Evolutionary conservation across 53 echinoderm and acorn worm genomes (phyloP).

Genomic region (Holothuria leucospilota): DNA sequence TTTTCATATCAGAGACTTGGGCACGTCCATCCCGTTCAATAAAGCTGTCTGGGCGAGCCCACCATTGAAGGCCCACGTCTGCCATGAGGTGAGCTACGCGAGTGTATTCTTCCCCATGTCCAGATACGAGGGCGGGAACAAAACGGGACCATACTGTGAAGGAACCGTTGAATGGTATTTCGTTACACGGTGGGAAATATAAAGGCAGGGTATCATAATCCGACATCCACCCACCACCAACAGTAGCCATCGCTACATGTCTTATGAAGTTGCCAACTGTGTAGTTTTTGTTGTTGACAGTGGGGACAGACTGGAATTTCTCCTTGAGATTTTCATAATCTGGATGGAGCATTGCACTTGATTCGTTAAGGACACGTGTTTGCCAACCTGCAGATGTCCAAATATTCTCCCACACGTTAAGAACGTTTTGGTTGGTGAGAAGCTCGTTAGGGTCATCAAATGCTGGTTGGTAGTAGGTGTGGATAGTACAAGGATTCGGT

Average conservation of each 20-base stretch:
- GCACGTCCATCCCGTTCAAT: too few relatives aligned
- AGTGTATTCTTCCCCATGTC: background rate
- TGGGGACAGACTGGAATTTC: background rate
- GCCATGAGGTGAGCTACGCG: conserved; percentile 1
- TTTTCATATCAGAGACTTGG: too few relatives aligned
- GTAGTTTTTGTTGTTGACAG: background rate
- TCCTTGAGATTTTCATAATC: background rate
- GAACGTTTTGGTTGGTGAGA: background rate
- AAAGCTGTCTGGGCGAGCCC: too few relatives aligned
- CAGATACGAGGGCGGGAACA: too few relatives aligned
- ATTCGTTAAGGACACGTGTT: background rate
- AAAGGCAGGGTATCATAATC: too few relatives aligned
- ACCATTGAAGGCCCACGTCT: too few relatives aligned
- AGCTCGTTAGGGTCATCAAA: background rate
- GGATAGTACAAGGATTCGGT: too few relatives aligned
- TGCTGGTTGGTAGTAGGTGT: background rate
- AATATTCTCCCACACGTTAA: background rate
- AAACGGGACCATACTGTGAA: background rate
- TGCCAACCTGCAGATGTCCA: conserved; percentile 10
- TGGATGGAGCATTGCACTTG: too few relatives aligned
- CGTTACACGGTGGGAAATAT: background rate
- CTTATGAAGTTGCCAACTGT: too few relatives aligned
- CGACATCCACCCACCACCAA: too few relatives aligned
- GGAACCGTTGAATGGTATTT: background rate
- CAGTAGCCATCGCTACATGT: background rate